These are phyloP conservation scores for Conchocele bisecta DNA, from an alignment of 2,888 invertebrate genomes.

Conservation along the genomic window DNA sequence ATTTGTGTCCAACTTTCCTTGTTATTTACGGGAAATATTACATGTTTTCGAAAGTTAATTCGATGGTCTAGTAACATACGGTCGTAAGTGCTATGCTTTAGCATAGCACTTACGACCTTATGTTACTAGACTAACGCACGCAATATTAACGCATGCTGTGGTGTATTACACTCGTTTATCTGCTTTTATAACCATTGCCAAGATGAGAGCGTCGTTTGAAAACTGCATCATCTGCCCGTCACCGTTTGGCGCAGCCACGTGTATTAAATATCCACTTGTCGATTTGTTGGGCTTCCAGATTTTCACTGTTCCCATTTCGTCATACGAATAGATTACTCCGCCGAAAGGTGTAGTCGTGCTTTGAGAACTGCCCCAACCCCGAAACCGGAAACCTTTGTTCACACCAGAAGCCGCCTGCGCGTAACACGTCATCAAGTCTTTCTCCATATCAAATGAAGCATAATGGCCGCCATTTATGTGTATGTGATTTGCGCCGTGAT, in stretches of 20 bases:
- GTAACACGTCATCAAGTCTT: conserved; percentile 20
- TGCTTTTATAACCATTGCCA: background rate
- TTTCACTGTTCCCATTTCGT: conserved; percentile 14
- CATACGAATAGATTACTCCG: conserved; percentile 34
- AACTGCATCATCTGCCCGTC: conserved; percentile 27
- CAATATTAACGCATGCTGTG: no score
- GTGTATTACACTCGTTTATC: no score
- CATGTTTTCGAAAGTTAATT: no score
- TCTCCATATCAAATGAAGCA: background rate
- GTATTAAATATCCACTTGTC: conserved; percentile 17
- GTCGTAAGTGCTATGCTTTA: no score
- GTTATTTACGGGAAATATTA: no score
- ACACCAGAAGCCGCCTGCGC: conserved; percentile 32
- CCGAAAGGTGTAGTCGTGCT: conserved; percentile 14
- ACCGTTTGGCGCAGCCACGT: conserved; percentile 28
- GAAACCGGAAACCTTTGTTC: conserved; percentile 37
- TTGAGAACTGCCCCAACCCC: conserved; percentile 33
- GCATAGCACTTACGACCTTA: no score
- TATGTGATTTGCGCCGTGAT: background rate
- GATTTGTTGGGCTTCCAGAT: conserved; percentile 32
- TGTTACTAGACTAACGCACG: no score
- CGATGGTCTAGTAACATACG: no score
- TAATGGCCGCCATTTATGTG: background rate
- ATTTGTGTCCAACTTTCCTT: background rate
- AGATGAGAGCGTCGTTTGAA: conserved; percentile 30